phyloP scores from a whole-genome alignment of 1,140 invertebrate genomes.

The Drosophila sechellia region DNA sequence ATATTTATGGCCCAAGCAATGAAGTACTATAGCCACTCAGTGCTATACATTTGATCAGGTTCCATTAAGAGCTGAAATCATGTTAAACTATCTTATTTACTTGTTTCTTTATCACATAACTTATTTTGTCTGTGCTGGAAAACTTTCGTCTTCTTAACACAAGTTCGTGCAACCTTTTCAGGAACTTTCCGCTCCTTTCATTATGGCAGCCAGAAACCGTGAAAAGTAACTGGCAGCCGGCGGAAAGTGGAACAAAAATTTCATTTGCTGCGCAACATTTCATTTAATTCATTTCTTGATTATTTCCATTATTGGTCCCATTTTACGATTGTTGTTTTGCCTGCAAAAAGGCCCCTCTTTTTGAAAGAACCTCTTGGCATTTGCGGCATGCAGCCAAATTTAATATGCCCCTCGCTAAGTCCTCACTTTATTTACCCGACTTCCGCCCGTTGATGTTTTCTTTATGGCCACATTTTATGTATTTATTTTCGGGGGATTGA shows the following conservation, averaged over 20 bases:
- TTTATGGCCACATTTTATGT: slow-evolving; percentile 70
- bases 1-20: too few species aligned
- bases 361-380: slow-evolving; percentile 35
- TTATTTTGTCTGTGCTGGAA: not conserved
- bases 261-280: slow-evolving; percentile 41
- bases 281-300: slow-evolving; percentile 58
- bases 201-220: not conserved
- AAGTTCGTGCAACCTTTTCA: slow-evolving; percentile 2
- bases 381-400: slow-evolving; percentile 72
- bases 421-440: slow-evolving; percentile 36
- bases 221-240: slow-evolving; percentile 8
- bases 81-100: not conserved
- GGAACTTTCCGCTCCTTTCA: slow-evolving; percentile 2
- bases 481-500: slow-evolving; percentile 55
- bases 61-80: too few species aligned
- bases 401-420: slow-evolving; percentile 49
- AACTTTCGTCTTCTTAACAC: not conserved
- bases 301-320: slow-evolving; percentile 75
- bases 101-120: not conserved
- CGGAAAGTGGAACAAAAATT: slow-evolving; percentile 22
- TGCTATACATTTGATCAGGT: too few species aligned
- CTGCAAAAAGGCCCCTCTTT: not conserved
- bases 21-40: not conserved
- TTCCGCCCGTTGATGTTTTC: slow-evolving; percentile 35
- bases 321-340: slow-evolving; percentile 63